Conservation (phyloP, 2,113 vertebrate genomes). For the Hymenochirus boettgeri region DNA sequence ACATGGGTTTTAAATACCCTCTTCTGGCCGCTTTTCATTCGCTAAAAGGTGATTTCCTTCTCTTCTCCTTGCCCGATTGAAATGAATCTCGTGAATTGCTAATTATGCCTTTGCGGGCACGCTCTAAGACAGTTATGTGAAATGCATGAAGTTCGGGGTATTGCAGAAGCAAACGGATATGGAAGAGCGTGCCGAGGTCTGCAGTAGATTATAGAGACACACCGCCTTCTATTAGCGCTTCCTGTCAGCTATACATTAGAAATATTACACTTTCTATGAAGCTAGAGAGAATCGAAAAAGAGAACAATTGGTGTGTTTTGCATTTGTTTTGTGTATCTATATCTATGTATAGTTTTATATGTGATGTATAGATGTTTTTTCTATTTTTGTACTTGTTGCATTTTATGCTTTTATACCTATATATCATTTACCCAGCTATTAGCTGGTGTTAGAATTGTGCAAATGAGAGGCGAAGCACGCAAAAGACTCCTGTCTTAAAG, state of each 20-base stretch:
- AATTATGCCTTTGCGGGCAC: slow-evolving; percentile 31
- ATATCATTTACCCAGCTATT: no score
- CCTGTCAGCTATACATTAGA: slow-evolving; percentile 14
- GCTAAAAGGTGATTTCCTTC: slow-evolving; percentile 40
- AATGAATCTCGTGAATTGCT: slow-evolving; percentile 40
- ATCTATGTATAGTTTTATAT: no score
- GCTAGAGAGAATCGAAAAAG: slow-evolving; percentile 1
- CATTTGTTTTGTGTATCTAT: no score
- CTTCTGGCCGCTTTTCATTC: slow-evolving; percentile 28
- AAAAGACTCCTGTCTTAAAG: no score
- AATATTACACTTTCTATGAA: slow-evolving; percentile 10
- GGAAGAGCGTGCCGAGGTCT: slow-evolving; percentile 15
- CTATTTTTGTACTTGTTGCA: no score
- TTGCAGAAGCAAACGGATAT: slow-evolving; percentile 18
- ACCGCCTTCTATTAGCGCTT: slow-evolving; percentile 12
- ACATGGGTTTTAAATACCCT: slow-evolving; percentile 30
- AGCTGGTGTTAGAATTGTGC: no score
- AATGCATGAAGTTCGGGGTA: slow-evolving; percentile 21
- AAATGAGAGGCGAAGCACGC: no score
- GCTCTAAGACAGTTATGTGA: slow-evolving; percentile 23
- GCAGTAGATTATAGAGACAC: slow-evolving; percentile 12
- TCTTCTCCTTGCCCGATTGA: slow-evolving; percentile 22
- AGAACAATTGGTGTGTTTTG: not conserved
- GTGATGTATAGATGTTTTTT: no score
- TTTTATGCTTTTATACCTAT: no score